A percentile compares a stretch with the other conserved stretches of the same genome.
phyloP scores from a whole-genome alignment of 2,797 vertebrate genomes.

The Corythornis leucogaster region DNA sequence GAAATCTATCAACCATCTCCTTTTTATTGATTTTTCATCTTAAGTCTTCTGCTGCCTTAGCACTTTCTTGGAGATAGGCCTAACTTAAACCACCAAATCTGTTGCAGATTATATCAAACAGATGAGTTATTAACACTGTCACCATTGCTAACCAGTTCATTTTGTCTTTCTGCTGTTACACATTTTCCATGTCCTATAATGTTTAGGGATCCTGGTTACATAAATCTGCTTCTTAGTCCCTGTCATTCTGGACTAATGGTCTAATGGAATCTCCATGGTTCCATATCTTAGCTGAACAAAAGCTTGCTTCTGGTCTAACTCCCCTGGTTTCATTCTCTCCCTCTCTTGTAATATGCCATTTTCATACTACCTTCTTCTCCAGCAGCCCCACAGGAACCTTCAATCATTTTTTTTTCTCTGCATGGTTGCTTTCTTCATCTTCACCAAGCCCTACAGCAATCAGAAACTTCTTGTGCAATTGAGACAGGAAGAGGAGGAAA shows the following conservation, averaged over 20 bases:
- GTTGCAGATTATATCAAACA: background rate
- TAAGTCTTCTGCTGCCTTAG: background rate
- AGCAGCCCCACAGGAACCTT: background rate
- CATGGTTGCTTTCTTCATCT: background rate
- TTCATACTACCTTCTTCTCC: no score
- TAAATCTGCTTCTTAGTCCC: background rate
- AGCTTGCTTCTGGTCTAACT: no score
- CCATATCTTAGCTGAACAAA: no score
- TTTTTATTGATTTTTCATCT: background rate
- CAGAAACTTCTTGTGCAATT: background rate
- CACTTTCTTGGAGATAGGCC: background rate
- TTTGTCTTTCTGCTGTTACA: background rate
- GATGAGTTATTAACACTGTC: background rate
- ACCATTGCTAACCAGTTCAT: background rate
- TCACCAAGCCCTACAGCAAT: background rate
- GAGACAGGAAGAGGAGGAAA: background rate
- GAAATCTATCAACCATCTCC: background rate
- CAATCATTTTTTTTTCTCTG: accelerated
- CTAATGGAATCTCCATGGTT: no score
- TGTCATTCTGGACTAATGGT: no score
- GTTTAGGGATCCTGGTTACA: background rate
- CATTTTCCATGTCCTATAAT: background rate
- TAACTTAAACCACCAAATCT: background rate
- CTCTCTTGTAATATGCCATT: no score
- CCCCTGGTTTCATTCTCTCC: no score